These are phyloP conservation scores for Threskiornis aethiopicus DNA, from an alignment of 2,797 vertebrate genomes.

Conservation along the genomic window DNA sequence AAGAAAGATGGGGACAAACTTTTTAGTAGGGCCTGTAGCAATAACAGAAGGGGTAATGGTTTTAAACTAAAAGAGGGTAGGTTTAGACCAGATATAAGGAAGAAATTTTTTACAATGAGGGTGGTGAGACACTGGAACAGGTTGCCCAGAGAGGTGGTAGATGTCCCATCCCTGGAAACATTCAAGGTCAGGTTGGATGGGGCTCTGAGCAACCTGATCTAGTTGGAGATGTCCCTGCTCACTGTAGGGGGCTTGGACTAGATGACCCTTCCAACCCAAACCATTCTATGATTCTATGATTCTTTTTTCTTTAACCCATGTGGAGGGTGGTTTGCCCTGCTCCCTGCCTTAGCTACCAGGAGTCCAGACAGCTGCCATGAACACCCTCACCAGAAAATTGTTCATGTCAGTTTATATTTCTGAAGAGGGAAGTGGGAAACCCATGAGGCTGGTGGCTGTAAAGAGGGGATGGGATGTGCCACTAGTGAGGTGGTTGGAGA, in stretches of 20 bases:
- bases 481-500: background rate
- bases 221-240: background rate
- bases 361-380: background rate
- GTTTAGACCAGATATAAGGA: background rate
- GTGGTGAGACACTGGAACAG: background rate
- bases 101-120: rapidly evolving
- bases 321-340: background rate
- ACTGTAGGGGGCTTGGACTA: background rate
- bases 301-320: background rate
- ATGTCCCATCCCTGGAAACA: background rate
- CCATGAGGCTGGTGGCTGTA: background rate
- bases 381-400: background rate
- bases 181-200: rapidly evolving
- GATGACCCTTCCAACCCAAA: background rate
- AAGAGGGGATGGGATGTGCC: background rate
- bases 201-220: background rate
- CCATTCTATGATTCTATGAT: background rate
- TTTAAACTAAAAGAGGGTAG: background rate
- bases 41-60: background rate
- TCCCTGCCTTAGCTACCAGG: background rate
- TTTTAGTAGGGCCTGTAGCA: background rate
- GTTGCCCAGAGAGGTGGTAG: background rate
- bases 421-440: background rate
- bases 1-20: background rate
- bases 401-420: background rate